Evolutionary conservation across 30 jellyfish, hydroid and myxozoan species (phyloP).

Genomic region (Cassiopea xamachana): DNA sequence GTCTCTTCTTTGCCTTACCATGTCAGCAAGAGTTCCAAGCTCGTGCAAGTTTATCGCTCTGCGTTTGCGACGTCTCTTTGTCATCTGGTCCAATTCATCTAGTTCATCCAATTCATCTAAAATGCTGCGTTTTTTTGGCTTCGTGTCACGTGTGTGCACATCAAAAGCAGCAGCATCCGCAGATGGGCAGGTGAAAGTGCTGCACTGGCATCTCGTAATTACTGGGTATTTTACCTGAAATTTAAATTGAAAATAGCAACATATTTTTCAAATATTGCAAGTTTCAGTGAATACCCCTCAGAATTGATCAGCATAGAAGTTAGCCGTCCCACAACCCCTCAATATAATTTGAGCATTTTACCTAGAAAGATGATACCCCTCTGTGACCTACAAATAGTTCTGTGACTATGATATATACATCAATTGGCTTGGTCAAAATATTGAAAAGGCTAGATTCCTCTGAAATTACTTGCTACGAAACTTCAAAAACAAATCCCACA

Average conservation of each 20-base stretch:
- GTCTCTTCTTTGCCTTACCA: slow-evolving; percentile 53
- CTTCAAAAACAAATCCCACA: no score
- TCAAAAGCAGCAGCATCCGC: slow-evolving; percentile 6
- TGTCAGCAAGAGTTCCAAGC: slow-evolving; percentile 63
- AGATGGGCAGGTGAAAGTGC: slow-evolving; percentile 29
- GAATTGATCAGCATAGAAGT: no score
- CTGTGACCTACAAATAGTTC: no score
- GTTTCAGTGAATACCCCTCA: no score
- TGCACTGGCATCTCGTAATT: slow-evolving; percentile 38
- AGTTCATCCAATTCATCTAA: slow-evolving; percentile 55
- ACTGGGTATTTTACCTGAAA: slow-evolving; percentile 32
- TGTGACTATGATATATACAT: no score
- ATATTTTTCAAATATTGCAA: not conserved
- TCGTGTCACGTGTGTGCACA: not conserved
- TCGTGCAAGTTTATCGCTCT: slow-evolving; percentile 61
- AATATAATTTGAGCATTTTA: no score
- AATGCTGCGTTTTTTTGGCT: slow-evolving; percentile 37
- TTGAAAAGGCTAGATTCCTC: no score
- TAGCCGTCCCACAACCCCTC: no score
- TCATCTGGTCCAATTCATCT: slow-evolving; percentile 47
- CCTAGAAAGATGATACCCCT: no score
- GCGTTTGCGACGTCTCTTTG: slow-evolving; percentile 39
- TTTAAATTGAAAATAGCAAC: not conserved
- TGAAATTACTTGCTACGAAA: no score
- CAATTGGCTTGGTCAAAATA: no score